Percentiles rank a stretch among this genome's conserved stretches.
Evolutionary conservation across 2,797 vertebrate genomes (phyloP).

Genomic region (Knipowitschia caucasica): DNA sequence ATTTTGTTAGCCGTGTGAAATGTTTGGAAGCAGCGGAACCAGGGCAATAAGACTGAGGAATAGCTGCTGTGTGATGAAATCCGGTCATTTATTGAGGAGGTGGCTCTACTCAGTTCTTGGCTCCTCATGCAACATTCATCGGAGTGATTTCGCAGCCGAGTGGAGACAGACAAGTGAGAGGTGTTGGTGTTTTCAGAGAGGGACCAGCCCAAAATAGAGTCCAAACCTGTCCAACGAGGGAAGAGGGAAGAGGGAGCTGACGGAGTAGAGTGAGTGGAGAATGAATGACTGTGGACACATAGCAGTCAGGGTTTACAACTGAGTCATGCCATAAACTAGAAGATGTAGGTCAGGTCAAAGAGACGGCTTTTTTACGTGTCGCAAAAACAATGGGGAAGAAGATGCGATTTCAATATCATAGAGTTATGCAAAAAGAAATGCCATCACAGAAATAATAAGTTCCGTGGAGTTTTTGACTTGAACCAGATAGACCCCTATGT

Average conservation of each 20-base stretch:
- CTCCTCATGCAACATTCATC: constrained; percentile 72
- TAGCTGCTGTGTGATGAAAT: constrained; percentile 33
- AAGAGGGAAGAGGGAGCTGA: constrained; percentile 29
- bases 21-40: not conserved
- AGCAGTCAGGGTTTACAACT: constrained; percentile 1
- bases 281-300: constrained; percentile 28
- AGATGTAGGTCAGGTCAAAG: not conserved
- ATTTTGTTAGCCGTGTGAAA: not conserved
- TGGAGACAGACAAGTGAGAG: constrained; percentile 41
- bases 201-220: constrained; percentile 48
- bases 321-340: not conserved
- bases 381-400: not conserved
- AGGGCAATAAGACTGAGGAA: not conserved
- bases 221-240: constrained; percentile 36
- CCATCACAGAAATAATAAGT: no score
- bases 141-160: constrained; percentile 53
- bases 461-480: no score
- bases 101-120: constrained; percentile 49
- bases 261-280: constrained; percentile 17
- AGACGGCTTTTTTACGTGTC: not conserved
- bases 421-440: no score
- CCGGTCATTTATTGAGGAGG: constrained; percentile 54
- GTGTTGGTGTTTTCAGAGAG: constrained; percentile 8
- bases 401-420: no score
- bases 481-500: no score